Evolutionary conservation across 2,888 invertebrate species (phyloP).

Genomic region (Megaustenia siamemsis): DNA sequence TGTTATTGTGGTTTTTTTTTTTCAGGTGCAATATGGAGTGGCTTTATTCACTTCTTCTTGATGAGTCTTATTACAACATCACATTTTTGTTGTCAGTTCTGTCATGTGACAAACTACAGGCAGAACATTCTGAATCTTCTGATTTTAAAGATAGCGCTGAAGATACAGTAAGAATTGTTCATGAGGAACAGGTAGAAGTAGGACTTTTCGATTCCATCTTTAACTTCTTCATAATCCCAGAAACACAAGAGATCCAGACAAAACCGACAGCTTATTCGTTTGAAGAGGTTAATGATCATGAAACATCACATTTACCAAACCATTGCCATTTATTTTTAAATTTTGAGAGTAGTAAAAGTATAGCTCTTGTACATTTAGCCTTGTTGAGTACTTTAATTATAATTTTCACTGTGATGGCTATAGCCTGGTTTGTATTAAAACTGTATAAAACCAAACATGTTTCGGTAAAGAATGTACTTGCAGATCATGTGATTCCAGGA

Average conservation of each 20-base stretch:
- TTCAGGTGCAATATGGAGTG: constrained; percentile 30
- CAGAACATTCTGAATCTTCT: background rate
- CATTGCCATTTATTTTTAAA: background rate
- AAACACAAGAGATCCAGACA: background rate
- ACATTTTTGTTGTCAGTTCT: constrained; percentile 26
- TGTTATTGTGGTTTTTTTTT: background rate
- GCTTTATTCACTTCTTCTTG: constrained; percentile 18
- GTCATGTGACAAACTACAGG: constrained; percentile 12
- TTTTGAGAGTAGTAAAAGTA: background rate
- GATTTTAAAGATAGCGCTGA: background rate
- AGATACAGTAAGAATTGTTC: background rate
- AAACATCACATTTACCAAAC: background rate
- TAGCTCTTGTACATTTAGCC: background rate
- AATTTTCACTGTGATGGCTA: background rate
- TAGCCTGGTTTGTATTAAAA: constrained; percentile 5
- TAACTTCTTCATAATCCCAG: background rate
- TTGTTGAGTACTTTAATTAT: background rate
- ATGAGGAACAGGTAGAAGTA: background rate
- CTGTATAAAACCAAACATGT: constrained; percentile 1
- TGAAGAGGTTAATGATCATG: background rate
- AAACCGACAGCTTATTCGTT: background rate
- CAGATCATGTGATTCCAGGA: background rate
- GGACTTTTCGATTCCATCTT: background rate
- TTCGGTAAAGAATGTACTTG: background rate
- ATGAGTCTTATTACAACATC: constrained; percentile 23